A percentile compares a stretch with the other conserved stretches of the same genome.
Conservation (phyloP, 2,888 invertebrate genomes). For the Trichogramma evanescens region DNA sequence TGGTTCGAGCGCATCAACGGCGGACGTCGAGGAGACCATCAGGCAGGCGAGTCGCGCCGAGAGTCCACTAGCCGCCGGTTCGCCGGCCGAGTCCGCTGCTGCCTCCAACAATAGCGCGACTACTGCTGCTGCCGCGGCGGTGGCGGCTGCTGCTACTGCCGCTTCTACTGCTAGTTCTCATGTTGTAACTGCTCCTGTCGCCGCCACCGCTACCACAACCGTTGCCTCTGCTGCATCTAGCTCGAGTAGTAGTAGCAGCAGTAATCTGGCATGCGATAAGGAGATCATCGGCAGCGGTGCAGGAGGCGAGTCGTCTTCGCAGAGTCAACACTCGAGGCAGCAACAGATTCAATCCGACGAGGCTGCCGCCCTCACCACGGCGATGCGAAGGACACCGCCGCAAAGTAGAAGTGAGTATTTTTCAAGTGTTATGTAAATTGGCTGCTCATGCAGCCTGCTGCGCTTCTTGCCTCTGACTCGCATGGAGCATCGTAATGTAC, state of each 20-base stretch:
- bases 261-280: not conserved
- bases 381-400: constrained; percentile 56
- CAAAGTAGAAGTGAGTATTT: constrained; percentile 52
- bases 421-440: not conserved
- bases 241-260: constrained; percentile 13
- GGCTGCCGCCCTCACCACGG: constrained; percentile 43
- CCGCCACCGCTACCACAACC: not conserved
- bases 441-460: too few species aligned
- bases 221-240: not conserved
- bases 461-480: too few species aligned
- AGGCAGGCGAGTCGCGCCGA: constrained; percentile 25
- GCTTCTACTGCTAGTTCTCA: constrained; percentile 30
- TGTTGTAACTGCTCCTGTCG: constrained; percentile 15
- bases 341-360: constrained; percentile 31
- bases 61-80: constrained; percentile 27
- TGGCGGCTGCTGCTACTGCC: constrained; percentile 2
- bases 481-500: too few species aligned
- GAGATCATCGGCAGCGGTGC: not conserved
- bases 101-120: constrained; percentile 10
- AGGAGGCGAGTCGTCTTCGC: not conserved
- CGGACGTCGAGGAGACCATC: constrained; percentile 23
- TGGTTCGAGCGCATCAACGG: constrained; percentile 26
- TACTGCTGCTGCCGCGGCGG: not conserved
- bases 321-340: constrained; percentile 23
- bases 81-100: constrained; percentile 30